Conservation (phyloP, 2,797 vertebrate genomes). For the Tinamus major region DNA sequence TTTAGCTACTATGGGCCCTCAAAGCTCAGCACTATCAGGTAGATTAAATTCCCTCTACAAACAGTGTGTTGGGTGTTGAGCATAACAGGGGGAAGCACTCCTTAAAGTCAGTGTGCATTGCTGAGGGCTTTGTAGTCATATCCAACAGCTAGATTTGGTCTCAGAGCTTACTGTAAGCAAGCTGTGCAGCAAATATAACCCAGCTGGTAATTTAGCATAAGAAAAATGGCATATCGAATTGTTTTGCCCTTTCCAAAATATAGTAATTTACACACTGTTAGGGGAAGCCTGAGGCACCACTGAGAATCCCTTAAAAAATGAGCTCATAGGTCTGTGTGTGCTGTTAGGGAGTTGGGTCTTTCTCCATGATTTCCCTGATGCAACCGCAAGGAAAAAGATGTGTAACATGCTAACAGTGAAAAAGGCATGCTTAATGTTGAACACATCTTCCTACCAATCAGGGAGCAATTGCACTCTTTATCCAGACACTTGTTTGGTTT, state of each 20-base stretch:
- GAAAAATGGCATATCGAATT: not conserved
- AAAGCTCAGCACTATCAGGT: not conserved
- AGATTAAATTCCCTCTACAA: slow-evolving; percentile 12
- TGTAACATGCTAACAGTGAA: not conserved
- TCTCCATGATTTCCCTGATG: not conserved
- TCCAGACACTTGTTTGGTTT: not conserved
- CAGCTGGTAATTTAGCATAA: not conserved
- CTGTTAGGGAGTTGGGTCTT: not conserved
- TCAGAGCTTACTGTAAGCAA: not conserved
- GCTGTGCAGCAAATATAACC: not conserved
- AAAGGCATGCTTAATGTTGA: not conserved
- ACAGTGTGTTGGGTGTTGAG: accelerated
- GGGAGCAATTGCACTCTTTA: not conserved
- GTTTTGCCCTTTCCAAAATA: not conserved
- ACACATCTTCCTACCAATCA: not conserved
- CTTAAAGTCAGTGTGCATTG: not conserved
- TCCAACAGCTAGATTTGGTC: not conserved
- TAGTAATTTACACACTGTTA: not conserved
- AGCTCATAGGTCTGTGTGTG: not conserved
- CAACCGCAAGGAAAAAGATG: not conserved
- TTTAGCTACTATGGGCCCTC: not conserved
- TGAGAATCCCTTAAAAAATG: not conserved
- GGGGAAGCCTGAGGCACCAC: not conserved
- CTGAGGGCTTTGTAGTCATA: not conserved
- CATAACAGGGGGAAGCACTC: not conserved